Conservation (phyloP, 2,797 vertebrate species). For the Protonibea diacanthus region DNA sequence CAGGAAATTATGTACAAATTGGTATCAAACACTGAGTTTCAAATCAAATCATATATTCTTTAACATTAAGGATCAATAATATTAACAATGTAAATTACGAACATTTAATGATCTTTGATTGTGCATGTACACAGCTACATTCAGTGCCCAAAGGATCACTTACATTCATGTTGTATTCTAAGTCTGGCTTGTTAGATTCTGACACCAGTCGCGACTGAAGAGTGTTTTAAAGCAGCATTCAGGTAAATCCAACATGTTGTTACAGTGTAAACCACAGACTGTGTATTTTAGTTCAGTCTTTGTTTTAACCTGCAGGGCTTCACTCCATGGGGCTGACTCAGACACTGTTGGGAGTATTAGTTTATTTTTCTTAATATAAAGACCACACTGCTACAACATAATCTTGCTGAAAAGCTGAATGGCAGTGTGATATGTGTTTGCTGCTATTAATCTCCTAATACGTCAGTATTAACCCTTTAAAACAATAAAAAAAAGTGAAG, state of each 20-base stretch:
- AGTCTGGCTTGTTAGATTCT: not conserved
- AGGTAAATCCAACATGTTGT: not conserved
- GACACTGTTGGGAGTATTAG: not conserved
- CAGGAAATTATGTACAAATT: constrained; percentile 22
- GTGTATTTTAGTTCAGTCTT: not conserved
- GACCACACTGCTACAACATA: not conserved
- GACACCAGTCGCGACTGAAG: not conserved
- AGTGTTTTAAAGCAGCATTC: constrained; percentile 4
- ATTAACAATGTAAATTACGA: not conserved
- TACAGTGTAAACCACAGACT: not conserved
- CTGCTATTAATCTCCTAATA: not conserved
- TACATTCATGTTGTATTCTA: constrained; percentile 47
- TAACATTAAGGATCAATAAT: constrained; percentile 13
- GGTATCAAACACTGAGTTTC: constrained; percentile 6
- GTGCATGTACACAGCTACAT: constrained; percentile 49
- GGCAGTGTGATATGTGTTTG: not conserved
- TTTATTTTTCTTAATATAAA: not conserved
- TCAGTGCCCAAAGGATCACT: constrained; percentile 36
- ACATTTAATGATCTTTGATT: constrained; percentile 40
- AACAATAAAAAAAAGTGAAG: too few relatives aligned
- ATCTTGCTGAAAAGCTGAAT: not conserved
- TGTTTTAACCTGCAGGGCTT: constrained; percentile 2
- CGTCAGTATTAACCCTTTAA: too few relatives aligned
- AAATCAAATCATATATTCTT: constrained; percentile 6
- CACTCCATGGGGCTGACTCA: accelerated